These are phyloP conservation scores for Halocaridina rubra DNA, from an alignment of 2,888 invertebrate genomes.

Conservation along the genomic window DNA sequence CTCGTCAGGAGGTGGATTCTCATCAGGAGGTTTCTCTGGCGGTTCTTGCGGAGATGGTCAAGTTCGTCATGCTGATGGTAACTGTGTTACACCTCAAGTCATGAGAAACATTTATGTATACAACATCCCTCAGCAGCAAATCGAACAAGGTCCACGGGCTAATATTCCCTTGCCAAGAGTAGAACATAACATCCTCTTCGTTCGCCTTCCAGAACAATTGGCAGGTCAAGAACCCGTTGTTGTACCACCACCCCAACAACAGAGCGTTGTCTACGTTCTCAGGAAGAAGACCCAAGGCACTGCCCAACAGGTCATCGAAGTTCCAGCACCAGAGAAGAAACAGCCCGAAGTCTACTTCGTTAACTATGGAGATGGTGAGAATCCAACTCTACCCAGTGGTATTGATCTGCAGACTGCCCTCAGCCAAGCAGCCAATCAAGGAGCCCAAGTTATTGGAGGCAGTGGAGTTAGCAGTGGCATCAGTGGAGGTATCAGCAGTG, in stretches of 20 bases:
- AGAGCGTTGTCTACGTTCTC: conserved; percentile 31
- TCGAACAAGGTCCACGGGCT: not conserved
- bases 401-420: conserved; percentile 25
- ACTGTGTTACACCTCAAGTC: not conserved
- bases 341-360: conserved; percentile 31
- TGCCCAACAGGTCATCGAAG: conserved; percentile 12
- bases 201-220: not conserved
- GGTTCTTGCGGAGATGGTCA: not conserved
- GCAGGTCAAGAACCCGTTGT: not conserved
- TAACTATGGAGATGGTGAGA: conserved; percentile 42
- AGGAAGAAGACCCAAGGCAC: not conserved
- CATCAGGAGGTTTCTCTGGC: no score
- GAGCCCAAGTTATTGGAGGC: not conserved
- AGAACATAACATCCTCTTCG: conserved; percentile 31
- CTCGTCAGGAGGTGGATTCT: no score
- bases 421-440: not conserved
- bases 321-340: not conserved
- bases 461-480: not conserved
- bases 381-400: conserved; percentile 40
- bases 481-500: not conserved
- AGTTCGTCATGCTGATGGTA: not conserved
- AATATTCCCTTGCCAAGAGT: conserved; percentile 18
- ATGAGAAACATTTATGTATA: not conserved
- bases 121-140: not conserved
- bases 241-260: conserved; percentile 30